Percentiles rank a stretch among this genome's conserved stretches.
Evolutionary conservation across 2,113 vertebrate genomes (phyloP).

Genomic region (Takifugu bimaculatus): DNA sequence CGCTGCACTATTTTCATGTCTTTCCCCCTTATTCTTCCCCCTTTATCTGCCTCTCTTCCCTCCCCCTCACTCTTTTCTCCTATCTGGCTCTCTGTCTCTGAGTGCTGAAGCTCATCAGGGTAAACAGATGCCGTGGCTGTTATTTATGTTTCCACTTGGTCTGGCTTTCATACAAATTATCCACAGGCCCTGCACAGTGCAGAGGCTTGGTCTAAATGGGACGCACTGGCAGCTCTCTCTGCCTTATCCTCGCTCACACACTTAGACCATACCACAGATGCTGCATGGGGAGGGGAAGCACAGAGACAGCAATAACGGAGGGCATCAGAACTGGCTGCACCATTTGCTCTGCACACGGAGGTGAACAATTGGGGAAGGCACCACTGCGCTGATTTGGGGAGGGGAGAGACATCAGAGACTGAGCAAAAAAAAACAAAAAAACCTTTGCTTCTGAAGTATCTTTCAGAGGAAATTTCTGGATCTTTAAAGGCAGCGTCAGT

Average conservation of each 20-base stretch:
- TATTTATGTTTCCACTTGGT: conserved; percentile 80
- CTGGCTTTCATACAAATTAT: conserved; percentile 77
- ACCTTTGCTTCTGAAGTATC: neutral
- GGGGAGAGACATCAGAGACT: conserved; percentile 23
- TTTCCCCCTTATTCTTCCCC: conserved; percentile 30
- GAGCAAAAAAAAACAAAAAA: conserved; percentile 8
- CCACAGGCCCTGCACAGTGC: conserved; percentile 71
- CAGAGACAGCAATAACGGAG: conserved; percentile 52
- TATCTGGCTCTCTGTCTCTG: conserved; percentile 42
- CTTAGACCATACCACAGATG: conserved; percentile 52
- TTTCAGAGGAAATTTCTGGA: conserved; percentile 10
- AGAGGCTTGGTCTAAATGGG: conserved; percentile 70
- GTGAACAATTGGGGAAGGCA: conserved; percentile 34
- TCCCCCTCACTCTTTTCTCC: conserved; percentile 25
- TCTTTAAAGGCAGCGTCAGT: neutral
- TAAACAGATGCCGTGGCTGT: conserved; percentile 76
- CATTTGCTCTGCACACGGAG: conserved; percentile 42
- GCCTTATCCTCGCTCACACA: conserved; percentile 54
- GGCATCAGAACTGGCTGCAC: conserved; percentile 42
- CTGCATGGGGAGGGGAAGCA: conserved; percentile 7
- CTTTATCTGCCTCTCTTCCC: conserved; percentile 14
- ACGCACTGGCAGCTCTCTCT: conserved; percentile 56
- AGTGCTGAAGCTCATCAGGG: conserved; percentile 70
- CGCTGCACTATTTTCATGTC: conserved; percentile 55
- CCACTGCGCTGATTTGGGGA: conserved; percentile 26